These are phyloP conservation scores for Microplitis mediator DNA, from an alignment of 1,140 invertebrate genomes.

Conservation along the genomic window DNA sequence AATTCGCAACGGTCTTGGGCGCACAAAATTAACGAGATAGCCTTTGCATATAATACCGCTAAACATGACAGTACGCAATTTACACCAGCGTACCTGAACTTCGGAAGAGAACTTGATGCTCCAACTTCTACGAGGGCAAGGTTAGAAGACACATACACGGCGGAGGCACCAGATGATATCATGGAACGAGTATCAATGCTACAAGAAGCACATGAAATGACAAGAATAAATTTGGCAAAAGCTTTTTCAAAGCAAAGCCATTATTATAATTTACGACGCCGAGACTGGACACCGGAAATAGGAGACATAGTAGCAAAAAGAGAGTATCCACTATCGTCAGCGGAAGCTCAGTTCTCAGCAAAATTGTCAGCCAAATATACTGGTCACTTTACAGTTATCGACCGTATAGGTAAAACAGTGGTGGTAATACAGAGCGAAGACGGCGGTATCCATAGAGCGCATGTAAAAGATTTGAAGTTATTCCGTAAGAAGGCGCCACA, in stretches of 20 bases:
- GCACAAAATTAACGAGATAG: conserved; percentile 38
- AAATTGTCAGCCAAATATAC: not conserved
- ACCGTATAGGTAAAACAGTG: not conserved
- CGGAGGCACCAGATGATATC: not conserved
- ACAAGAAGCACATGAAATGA: not conserved
- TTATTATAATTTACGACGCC: not conserved
- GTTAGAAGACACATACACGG: not conserved
- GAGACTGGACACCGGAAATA: not conserved
- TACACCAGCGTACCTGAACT: conserved; percentile 12
- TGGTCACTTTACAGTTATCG: not conserved
- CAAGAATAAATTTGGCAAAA: not conserved
- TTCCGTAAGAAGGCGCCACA: no score
- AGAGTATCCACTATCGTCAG: not conserved
- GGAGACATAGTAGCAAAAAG: not conserved
- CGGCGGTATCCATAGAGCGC: no score
- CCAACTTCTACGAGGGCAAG: not conserved
- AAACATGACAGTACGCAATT: not conserved
- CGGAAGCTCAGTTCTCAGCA: not conserved
- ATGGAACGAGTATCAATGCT: not conserved
- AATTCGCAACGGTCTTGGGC: conserved; percentile 49
- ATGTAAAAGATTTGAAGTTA: not conserved
- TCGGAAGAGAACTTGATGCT: conserved; percentile 1
- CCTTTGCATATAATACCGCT: conserved; percentile 37
- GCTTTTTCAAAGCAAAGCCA: not conserved
- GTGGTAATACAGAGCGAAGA: not conserved